phyloP scores from a whole-genome alignment of 2,797 vertebrate species.

The Myiotriccus ornatus region DNA sequence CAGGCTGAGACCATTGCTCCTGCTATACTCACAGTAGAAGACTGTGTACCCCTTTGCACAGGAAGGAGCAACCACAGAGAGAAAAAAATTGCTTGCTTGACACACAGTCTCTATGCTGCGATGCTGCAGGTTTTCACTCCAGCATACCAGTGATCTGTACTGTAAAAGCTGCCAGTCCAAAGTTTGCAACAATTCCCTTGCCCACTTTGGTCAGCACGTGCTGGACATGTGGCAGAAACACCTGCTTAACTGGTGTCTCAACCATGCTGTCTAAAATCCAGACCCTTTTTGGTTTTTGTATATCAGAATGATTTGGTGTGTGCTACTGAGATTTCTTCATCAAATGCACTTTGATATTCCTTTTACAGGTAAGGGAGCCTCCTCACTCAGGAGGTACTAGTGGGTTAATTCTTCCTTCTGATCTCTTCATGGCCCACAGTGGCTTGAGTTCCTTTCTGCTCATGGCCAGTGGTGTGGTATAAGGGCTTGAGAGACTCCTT shows the following conservation, averaged over 20 bases:
- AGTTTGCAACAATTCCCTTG: background rate
- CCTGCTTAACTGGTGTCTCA: background rate
- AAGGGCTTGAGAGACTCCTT: background rate
- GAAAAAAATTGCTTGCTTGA: background rate
- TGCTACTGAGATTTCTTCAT: background rate
- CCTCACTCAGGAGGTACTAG: background rate
- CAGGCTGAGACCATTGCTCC: background rate
- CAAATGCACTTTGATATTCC: background rate
- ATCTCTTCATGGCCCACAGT: background rate
- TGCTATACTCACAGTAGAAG: background rate
- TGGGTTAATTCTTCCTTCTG: background rate
- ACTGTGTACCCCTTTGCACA: background rate
- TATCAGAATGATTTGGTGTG: background rate
- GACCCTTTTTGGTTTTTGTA: background rate
- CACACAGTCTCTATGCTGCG: background rate
- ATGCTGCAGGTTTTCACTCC: background rate
- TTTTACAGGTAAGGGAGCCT: background rate
- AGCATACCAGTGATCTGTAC: background rate
- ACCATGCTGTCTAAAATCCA: background rate
- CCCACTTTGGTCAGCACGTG: rapidly evolving
- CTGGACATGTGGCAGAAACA: rapidly evolving
- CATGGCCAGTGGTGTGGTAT: background rate
- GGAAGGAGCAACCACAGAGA: background rate
- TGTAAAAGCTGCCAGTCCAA: background rate
- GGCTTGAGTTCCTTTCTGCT: background rate